Conservation (phyloP, 1,140 invertebrate species). For the Camponotus vicinus region DNA sequence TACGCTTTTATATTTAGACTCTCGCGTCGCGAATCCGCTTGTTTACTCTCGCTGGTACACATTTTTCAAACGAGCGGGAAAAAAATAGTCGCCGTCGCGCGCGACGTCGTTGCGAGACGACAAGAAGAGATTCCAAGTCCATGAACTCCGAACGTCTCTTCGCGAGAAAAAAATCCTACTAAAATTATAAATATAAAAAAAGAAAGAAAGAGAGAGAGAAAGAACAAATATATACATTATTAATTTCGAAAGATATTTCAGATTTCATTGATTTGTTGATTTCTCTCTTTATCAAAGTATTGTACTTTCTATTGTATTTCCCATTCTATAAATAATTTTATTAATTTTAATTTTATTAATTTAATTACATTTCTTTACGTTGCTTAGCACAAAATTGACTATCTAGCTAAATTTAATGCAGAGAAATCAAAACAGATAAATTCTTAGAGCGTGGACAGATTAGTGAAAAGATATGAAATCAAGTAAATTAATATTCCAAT, state of each 20-base stretch:
- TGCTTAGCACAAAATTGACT: not conserved
- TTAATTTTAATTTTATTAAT: not conserved
- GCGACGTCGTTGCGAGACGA: not conserved
- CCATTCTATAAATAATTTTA: constrained; percentile 5
- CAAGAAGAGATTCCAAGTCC: not conserved
- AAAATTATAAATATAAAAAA: not conserved
- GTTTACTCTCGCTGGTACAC: constrained; percentile 37
- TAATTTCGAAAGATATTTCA: not conserved
- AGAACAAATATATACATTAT: not conserved
- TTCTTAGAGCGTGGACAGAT: not conserved
- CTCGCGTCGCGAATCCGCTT: constrained; percentile 32
- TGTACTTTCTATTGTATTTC: not conserved
- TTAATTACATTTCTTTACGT: not conserved
- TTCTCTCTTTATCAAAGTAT: too few relatives aligned
- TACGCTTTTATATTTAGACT: constrained; percentile 56
- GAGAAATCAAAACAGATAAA: not conserved
- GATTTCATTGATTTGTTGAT: not conserved
- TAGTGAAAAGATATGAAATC: not conserved
- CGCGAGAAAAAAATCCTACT: not conserved
- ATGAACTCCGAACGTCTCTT: not conserved
- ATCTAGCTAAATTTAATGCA: not conserved
- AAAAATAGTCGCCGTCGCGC: not conserved
- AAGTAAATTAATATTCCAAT: not conserved
- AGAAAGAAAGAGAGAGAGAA: not conserved
- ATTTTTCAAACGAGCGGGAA: not conserved